Percentiles rank a stretch among this genome's conserved stretches.
phyloP scores from a whole-genome alignment of 2,888 invertebrate species.

The Epinotia bilunana region DNA sequence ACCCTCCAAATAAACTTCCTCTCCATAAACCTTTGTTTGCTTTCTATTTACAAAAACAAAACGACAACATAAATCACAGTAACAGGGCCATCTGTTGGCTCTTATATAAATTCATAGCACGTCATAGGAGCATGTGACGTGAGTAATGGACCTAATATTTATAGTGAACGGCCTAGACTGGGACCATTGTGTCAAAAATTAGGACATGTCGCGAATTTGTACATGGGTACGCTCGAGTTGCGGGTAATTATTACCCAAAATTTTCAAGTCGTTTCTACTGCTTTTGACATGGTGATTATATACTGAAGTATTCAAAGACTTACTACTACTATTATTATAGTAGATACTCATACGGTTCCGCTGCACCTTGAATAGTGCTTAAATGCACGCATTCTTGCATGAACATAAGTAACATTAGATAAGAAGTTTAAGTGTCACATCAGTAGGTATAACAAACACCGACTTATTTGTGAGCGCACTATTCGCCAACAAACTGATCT shows the following conservation, averaged over 20 bases:
- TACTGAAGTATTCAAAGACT: too few species aligned
- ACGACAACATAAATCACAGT: slow-evolving; percentile 38
- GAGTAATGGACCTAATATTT: slow-evolving; percentile 46
- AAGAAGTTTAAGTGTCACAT: too few species aligned
- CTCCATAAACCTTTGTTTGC: slow-evolving; percentile 39
- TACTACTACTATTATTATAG: too few species aligned
- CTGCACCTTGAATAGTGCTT: too few species aligned
- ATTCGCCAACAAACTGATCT: too few species aligned
- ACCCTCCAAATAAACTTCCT: slow-evolving; percentile 38
- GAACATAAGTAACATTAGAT: too few species aligned
- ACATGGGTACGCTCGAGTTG: background rate
- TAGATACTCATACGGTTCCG: too few species aligned
- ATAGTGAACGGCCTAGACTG: slow-evolving; percentile 41
- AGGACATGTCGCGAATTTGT: slow-evolving; percentile 10
- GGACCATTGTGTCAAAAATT: slow-evolving; percentile 41
- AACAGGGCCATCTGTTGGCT: slow-evolving; percentile 45
- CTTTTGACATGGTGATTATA: too few species aligned
- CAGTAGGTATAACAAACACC: too few species aligned
- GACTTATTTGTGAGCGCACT: too few species aligned
- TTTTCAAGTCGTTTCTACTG: background rate
- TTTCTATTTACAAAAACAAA: slow-evolving; percentile 46
- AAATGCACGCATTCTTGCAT: too few species aligned
- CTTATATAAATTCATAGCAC: slow-evolving; percentile 45
- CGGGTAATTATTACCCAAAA: too few species aligned
- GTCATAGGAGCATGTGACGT: slow-evolving; percentile 45